Conservation (phyloP, 2,888 invertebrate genomes). For the Hydropsyche betteni region DNA sequence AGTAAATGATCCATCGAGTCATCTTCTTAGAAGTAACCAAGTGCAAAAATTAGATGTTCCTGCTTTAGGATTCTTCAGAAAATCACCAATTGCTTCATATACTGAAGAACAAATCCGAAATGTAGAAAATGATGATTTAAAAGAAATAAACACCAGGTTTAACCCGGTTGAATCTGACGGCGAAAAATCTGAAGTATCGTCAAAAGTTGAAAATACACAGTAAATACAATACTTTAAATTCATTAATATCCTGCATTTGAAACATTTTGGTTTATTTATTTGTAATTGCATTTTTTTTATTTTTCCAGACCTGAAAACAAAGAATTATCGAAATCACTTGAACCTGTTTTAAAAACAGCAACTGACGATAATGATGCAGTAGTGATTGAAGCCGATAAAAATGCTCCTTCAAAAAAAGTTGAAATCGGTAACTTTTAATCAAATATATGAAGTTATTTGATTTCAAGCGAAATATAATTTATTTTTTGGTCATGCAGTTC, state of each 20-base stretch:
- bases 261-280: neutral
- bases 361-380: conserved; percentile 11
- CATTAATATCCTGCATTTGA: neutral
- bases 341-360: neutral
- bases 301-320: conserved; percentile 9
- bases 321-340: conserved; percentile 20
- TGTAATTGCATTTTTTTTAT: neutral
- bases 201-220: neutral
- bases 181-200: neutral
- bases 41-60: conserved; percentile 41
- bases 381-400: conserved; percentile 42
- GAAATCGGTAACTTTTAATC: neutral
- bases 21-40: conserved; percentile 18
- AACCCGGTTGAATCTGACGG: no score
- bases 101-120: neutral
- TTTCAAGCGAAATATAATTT: neutral
- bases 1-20: conserved; percentile 4
- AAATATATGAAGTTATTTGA: neutral
- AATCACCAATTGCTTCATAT: neutral
- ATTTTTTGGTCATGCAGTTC: neutral
- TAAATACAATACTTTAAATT: neutral
- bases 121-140: neutral
- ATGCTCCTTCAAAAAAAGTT: conserved; percentile 39
- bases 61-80: neutral
- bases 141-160: neutral